Percentiles rank a stretch among this genome's conserved stretches.
These are phyloP conservation scores for Uria lomvia DNA, from an alignment of 2,113 vertebrate species.

Conservation along the genomic window DNA sequence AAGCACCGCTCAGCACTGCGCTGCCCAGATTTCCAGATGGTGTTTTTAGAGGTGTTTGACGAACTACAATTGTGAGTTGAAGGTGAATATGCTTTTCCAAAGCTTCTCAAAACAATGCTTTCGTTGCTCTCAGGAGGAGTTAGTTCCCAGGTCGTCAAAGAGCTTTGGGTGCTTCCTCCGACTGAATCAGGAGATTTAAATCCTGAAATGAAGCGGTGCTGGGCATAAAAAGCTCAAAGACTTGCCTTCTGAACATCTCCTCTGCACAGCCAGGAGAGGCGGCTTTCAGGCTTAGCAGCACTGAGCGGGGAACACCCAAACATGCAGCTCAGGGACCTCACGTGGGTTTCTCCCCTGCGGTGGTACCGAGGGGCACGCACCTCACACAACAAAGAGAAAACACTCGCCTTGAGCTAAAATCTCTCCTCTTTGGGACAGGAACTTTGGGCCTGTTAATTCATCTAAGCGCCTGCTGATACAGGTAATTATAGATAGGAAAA, in stretches of 20 bases:
- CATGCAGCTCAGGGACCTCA: accelerated
- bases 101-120: background rate
- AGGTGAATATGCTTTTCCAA: background rate
- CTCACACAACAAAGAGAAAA: background rate
- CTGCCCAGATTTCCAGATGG: background rate
- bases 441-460: background rate
- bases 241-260: background rate
- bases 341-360: accelerated
- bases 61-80: background rate
- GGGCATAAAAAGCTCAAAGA: background rate
- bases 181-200: background rate
- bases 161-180: background rate
- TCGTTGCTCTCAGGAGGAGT: background rate
- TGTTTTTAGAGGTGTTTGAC: background rate
- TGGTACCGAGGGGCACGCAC: background rate
- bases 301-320: background rate
- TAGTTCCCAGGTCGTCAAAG: background rate
- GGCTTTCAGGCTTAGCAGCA: background rate
- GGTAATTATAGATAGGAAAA: background rate
- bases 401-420: background rate
- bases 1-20: background rate
- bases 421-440: background rate
- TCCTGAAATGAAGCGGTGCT: background rate
- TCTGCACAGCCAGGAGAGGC: background rate
- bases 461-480: background rate